These are phyloP conservation scores for Drosophila ohnishii DNA, from an alignment of 1,140 invertebrate genomes.

Conservation along the genomic window DNA sequence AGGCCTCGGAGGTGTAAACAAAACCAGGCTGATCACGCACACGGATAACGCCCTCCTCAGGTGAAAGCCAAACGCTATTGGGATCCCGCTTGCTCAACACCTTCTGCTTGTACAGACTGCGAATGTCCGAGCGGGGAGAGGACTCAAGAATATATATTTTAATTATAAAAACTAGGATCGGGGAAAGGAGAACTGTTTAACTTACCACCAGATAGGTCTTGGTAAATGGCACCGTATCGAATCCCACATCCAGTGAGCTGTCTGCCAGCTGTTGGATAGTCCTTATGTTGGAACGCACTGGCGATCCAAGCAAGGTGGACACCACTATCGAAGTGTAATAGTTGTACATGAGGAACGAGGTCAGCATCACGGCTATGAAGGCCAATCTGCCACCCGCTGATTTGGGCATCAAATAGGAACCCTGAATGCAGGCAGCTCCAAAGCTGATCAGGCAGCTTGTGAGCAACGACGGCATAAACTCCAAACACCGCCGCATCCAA, in stretches of 20 bases:
- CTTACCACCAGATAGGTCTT: conserved; percentile 65
- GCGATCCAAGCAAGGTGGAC: conserved; percentile 68
- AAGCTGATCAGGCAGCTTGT: conserved; percentile 67
- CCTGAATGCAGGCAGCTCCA: conserved; percentile 75
- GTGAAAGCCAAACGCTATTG: conserved; percentile 49
- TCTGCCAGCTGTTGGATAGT: conserved; percentile 73
- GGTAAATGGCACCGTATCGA: conserved; percentile 67
- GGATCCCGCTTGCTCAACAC: conserved; percentile 55
- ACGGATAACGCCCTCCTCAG: conserved; percentile 60
- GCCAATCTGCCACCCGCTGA: conserved; percentile 68
- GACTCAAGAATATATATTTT: conserved; percentile 16
- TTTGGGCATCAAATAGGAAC: conserved; percentile 63
- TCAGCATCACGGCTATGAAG: conserved; percentile 66
- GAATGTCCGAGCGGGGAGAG: conserved; percentile 62
- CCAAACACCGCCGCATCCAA: conserved; percentile 39
- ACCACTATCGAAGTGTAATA: conserved; percentile 81
- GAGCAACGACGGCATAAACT: conserved; percentile 66
- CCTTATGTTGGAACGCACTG: conserved; percentile 72
- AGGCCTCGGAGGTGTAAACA: conserved; percentile 71
- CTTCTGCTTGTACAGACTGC: conserved; percentile 60
- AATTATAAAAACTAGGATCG: not conserved
- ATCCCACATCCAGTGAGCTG: conserved; percentile 68
- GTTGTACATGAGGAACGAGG: conserved; percentile 79
- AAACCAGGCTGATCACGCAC: conserved; percentile 70
- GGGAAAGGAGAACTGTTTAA: not conserved